Evolutionary conservation across 2,888 invertebrate genomes (phyloP).

Genomic region (Cremastobaeus sp.): DNA sequence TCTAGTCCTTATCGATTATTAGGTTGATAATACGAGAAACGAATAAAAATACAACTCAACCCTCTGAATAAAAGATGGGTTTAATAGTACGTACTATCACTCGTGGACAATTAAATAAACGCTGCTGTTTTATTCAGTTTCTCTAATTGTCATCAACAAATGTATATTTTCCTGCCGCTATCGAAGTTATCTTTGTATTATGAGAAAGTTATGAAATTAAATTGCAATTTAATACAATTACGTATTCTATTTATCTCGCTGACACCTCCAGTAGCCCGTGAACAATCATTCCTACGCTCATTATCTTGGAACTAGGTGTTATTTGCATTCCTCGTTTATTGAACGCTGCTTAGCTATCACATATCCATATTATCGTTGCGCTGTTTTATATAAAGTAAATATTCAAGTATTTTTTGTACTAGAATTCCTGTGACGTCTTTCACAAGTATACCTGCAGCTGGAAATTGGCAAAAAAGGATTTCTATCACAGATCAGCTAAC

Average conservation of each 20-base stretch:
- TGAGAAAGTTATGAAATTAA: conserved; percentile 38
- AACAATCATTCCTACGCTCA: neutral
- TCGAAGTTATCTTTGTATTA: conserved; percentile 10
- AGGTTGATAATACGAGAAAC: conserved; percentile 28
- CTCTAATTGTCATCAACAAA: conserved; percentile 23
- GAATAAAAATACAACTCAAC: conserved; percentile 21
- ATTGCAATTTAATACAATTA: conserved; percentile 8
- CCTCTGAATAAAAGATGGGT: neutral
- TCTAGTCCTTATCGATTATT: conserved; percentile 72
- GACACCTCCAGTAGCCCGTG: conserved; percentile 10
- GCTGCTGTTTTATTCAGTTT: conserved; percentile 28
- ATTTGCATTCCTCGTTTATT: no score
- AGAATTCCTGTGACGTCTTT: no score
- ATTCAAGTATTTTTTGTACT: no score
- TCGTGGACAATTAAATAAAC: no score
- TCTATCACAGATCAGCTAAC: no score
- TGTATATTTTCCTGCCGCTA: conserved; percentile 14
- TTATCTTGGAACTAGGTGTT: no score
- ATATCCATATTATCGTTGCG: no score
- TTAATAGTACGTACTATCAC: no score
- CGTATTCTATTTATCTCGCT: conserved; percentile 15
- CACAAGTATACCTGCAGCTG: no score
- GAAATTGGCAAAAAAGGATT: no score
- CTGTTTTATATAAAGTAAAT: no score
- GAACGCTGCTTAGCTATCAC: no score